These are phyloP conservation scores for Psittacula derbiana DNA, from an alignment of 2,797 vertebrate genomes.

Conservation along the genomic window DNA sequence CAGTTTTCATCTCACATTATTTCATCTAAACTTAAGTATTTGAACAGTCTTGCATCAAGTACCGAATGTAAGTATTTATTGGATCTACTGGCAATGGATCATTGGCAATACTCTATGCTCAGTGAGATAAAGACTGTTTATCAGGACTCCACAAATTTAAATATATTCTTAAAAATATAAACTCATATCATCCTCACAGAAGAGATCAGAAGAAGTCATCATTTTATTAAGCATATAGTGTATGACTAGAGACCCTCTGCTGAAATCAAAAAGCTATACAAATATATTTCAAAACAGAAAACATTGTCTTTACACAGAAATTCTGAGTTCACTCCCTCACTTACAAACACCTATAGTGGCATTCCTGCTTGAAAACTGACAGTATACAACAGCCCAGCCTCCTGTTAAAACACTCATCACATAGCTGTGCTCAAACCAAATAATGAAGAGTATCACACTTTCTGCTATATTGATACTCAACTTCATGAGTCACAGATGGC, in stretches of 20 bases:
- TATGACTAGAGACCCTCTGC: not conserved
- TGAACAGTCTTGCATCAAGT: not conserved
- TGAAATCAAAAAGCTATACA: not conserved
- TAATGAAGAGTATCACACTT: not conserved
- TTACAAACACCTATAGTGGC: not conserved
- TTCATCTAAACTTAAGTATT: not conserved
- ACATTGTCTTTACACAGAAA: not conserved
- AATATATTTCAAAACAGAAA: not conserved
- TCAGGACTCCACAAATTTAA: not conserved
- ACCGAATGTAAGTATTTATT: not conserved
- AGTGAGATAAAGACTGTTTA: not conserved
- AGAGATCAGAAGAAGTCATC: not conserved
- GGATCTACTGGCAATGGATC: not conserved
- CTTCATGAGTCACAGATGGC: not conserved
- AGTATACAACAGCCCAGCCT: not conserved
- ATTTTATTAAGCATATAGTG: accelerated
- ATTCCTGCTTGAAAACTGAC: not conserved
- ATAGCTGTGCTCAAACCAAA: not conserved
- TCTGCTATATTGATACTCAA: not conserved
- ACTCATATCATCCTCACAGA: not conserved
- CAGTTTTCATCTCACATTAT: not conserved
- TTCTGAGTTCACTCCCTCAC: not conserved
- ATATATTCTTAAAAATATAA: not conserved
- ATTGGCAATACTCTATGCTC: not conserved
- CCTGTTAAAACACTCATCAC: not conserved